Evolutionary conservation across 2,888 invertebrate species (phyloP).

Genomic region (Ophioninae sp.): DNA sequence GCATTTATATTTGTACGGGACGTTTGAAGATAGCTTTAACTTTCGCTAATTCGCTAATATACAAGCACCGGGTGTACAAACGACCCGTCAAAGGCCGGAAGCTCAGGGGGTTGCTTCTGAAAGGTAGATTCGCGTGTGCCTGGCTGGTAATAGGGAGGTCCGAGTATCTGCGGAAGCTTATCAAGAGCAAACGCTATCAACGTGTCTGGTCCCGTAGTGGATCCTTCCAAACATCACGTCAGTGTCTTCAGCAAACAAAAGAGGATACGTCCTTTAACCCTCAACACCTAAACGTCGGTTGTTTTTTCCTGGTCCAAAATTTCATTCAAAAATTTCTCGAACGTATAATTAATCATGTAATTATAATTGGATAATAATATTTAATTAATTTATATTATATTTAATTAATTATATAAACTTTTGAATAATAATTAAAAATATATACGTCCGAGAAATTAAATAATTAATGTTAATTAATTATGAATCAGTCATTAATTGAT

Average conservation of each 20-base stretch:
- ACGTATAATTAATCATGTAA: too few relatives aligned
- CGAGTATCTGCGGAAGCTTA: slow-evolving; percentile 36
- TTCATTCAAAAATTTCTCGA: too few relatives aligned
- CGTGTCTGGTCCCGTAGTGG: slow-evolving; percentile 10
- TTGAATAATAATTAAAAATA: too few relatives aligned
- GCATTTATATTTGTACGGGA: neutral
- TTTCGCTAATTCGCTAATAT: slow-evolving; percentile 12
- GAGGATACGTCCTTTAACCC: neutral
- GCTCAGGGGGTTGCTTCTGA: slow-evolving; percentile 6
- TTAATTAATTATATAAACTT: too few relatives aligned
- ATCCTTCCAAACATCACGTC: slow-evolving; percentile 21
- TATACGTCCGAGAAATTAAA: too few relatives aligned
- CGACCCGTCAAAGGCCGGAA: neutral
- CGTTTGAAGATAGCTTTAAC: slow-evolving; percentile 1
- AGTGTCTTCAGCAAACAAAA: slow-evolving; percentile 6
- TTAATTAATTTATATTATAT: too few relatives aligned
- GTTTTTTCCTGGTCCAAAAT: too few relatives aligned
- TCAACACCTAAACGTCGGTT: too few relatives aligned
- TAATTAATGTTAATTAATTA: too few relatives aligned
- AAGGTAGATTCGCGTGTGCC: slow-evolving; percentile 18
- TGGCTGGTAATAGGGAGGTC: slow-evolving; percentile 21
- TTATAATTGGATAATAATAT: too few relatives aligned
- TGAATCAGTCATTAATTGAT: too few relatives aligned
- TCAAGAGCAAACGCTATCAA: slow-evolving; percentile 38
- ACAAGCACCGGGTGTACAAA: slow-evolving; percentile 19